These are phyloP conservation scores for Folsomia candida DNA, from an alignment of 2,888 invertebrate genomes.

Conservation along the genomic window DNA sequence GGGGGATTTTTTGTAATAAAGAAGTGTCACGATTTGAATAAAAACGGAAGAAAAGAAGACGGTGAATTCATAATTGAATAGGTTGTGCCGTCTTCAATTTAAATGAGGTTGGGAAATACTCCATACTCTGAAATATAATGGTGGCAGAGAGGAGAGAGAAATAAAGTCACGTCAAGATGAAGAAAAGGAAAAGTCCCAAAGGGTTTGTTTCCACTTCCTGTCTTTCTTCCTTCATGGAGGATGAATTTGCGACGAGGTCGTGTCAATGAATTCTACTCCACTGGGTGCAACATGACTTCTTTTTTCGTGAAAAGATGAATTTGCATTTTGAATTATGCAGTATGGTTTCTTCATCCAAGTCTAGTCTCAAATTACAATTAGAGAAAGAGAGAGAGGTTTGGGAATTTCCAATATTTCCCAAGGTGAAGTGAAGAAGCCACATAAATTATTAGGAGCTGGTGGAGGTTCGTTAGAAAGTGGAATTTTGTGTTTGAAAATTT, in stretches of 20 bases:
- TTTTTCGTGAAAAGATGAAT: background rate
- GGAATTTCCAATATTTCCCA: constrained; percentile 1
- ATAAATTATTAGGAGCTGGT: too few relatives aligned
- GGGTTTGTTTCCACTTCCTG: constrained; percentile 10
- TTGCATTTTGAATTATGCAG: background rate
- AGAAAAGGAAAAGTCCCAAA: background rate
- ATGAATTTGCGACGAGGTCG: too few relatives aligned
- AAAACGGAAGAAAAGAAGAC: background rate
- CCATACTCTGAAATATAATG: background rate
- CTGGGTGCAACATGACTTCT: too few relatives aligned
- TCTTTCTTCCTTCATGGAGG: background rate
- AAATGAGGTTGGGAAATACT: background rate
- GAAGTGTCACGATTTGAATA: background rate
- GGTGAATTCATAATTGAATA: constrained; percentile 11
- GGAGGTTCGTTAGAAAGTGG: too few relatives aligned
- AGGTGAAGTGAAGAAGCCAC: too few relatives aligned
- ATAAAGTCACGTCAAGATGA: background rate
- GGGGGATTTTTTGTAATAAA: background rate
- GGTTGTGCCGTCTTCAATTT: constrained; percentile 3
- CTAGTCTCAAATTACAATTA: background rate
- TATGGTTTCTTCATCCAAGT: background rate
- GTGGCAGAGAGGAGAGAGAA: background rate
- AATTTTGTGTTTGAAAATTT: too few relatives aligned
- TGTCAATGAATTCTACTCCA: too few relatives aligned
- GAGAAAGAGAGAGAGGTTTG: background rate